A percentile compares a stretch with the other conserved stretches of the same genome.
phyloP scores from a whole-genome alignment of 2,113 vertebrate genomes.

The Upupa epops region DNA sequence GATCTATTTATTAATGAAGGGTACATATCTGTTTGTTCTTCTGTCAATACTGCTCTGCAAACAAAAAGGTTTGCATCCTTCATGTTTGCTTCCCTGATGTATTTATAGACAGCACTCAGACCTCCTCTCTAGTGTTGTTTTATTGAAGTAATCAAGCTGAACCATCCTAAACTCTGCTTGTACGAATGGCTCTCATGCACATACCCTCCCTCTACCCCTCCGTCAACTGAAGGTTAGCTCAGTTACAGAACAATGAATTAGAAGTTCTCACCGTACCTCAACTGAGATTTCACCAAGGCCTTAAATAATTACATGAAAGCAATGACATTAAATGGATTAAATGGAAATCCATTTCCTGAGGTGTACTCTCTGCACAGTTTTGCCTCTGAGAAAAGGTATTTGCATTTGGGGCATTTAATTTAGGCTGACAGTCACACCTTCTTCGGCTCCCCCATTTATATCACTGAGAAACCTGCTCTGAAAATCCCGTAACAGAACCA shows the following conservation, averaged over 20 bases:
- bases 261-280: not conserved
- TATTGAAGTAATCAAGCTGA: constrained; percentile 28
- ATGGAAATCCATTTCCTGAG: not conserved
- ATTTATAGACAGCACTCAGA: not conserved
- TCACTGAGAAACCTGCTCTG: not conserved
- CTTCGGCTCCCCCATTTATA: not conserved
- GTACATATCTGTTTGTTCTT: not conserved
- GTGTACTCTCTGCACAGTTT: not conserved
- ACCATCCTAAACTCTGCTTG: not conserved
- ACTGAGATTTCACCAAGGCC: not conserved
- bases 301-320: not conserved
- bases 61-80: constrained; percentile 5
- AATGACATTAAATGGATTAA: not conserved
- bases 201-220: not conserved
- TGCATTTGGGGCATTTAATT: not conserved
- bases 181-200: not conserved
- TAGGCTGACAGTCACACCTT: not conserved
- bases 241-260: not conserved
- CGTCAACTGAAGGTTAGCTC: not conserved
- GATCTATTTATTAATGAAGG: not conserved
- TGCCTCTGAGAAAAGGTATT: not conserved
- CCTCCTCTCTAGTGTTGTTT: not conserved
- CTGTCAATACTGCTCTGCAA: not conserved
- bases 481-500: not conserved
- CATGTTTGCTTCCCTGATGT: not conserved